Evolutionary conservation across 2,797 vertebrate species (phyloP).

Genomic region (Hephaestus fuliginosus): DNA sequence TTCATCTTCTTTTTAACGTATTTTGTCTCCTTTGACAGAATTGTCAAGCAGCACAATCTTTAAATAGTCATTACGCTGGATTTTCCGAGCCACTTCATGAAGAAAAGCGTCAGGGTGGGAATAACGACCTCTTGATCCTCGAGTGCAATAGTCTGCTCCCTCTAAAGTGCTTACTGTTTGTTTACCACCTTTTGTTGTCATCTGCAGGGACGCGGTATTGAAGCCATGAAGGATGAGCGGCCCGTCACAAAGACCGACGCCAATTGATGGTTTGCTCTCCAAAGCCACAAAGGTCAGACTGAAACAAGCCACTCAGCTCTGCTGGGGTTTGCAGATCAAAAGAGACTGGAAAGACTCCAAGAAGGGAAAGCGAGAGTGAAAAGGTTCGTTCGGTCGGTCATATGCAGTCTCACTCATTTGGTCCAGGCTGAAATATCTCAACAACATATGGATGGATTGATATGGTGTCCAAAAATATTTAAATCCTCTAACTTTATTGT

Average conservation of each 20-base stretch:
- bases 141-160: constrained; percentile 16
- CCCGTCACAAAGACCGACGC: constrained; percentile 30
- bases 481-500: too few species aligned
- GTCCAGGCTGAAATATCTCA: too few species aligned
- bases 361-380: background rate
- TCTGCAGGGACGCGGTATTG: constrained; percentile 21
- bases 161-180: constrained; percentile 36
- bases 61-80: constrained; percentile 11
- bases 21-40: background rate
- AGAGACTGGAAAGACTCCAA: constrained; percentile 10
- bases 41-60: background rate
- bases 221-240: constrained; percentile 34
- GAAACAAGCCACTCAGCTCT: constrained; percentile 50
- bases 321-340: constrained; percentile 31
- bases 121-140: background rate
- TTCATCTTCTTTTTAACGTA: background rate
- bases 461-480: too few species aligned
- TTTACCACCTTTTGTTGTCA: constrained; percentile 18
- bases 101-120: background rate
- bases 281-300: constrained; percentile 49
- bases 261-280: constrained; percentile 20
- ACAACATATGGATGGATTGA: too few species aligned
- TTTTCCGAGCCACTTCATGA: background rate
- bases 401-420: too few species aligned
- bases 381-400: background rate